These are phyloP conservation scores for Octonoba sinensis DNA, from an alignment of 2,888 invertebrate species.

Conservation along the genomic window DNA sequence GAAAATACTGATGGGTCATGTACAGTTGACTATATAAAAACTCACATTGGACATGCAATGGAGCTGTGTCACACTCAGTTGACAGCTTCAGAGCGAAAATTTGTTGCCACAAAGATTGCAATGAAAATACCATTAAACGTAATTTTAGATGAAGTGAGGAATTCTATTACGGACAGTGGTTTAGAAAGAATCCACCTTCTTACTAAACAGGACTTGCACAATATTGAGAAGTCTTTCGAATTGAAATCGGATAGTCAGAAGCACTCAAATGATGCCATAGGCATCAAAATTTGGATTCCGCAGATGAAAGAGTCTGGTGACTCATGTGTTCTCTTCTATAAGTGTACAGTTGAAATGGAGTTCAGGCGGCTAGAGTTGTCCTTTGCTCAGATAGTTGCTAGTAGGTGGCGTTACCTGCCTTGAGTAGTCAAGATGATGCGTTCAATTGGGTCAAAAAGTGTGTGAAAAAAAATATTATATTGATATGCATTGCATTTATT, in stretches of 20 bases:
- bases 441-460: too few species aligned
- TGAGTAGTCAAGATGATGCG: too few species aligned
- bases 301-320: constrained; percentile 16
- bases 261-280: not conserved
- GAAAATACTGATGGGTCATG: not conserved
- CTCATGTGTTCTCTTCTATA: constrained; percentile 8
- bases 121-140: constrained; percentile 5
- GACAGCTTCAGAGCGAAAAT: not conserved
- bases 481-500: too few species aligned
- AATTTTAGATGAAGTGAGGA: constrained; percentile 10
- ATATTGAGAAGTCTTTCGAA: constrained; percentile 14
- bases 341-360: too few species aligned
- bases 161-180: not conserved
- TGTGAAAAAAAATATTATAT: too few species aligned
- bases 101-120: not conserved
- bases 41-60: constrained; percentile 9
- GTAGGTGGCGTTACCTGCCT: too few species aligned
- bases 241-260: not conserved
- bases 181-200: constrained; percentile 7
- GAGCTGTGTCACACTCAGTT: not conserved
- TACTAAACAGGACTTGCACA: constrained; percentile 12
- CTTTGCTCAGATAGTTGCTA: too few species aligned
- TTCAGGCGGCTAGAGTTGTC: too few species aligned
- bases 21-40: not conserved
- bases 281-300: not conserved